These are phyloP conservation scores for Paragorgia papillata DNA, from an alignment of 92 coral and sea anemone genomes.

Conservation along the genomic window DNA sequence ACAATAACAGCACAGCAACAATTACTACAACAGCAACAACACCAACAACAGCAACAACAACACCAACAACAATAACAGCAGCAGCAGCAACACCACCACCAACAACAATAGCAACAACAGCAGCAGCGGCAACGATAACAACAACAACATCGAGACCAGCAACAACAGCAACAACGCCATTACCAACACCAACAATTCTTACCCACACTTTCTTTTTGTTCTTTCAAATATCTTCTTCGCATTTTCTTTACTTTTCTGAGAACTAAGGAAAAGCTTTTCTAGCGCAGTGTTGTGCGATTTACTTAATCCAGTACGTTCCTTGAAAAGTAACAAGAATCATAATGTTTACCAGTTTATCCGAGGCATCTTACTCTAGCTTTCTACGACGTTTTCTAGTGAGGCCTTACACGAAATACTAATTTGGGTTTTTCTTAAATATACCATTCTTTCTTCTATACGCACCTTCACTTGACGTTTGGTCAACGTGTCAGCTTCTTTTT, in stretches of 20 bases:
- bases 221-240: conserved; percentile 80
- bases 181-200: conserved; percentile 17
- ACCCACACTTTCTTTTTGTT: conserved; percentile 68
- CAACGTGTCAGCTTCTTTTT: conserved; percentile 77
- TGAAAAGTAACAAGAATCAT: conserved; percentile 8
- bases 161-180: not conserved
- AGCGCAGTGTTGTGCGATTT: conserved; percentile 77
- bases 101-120: too few relatives aligned
- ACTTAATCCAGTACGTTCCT: conserved; percentile 83
- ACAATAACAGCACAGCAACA: too few relatives aligned
- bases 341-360: too few relatives aligned
- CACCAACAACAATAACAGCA: too few relatives aligned
- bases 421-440: not conserved
- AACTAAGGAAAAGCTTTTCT: conserved; percentile 76
- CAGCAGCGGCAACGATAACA: too few relatives aligned
- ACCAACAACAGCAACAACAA: too few relatives aligned
- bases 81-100: too few relatives aligned
- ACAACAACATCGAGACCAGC: too few relatives aligned
- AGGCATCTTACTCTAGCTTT: too few relatives aligned
- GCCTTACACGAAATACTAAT: too few relatives aligned
- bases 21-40: too few relatives aligned
- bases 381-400: too few relatives aligned
- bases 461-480: conserved; percentile 86
- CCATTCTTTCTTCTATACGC: not conserved
- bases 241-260: conserved; percentile 80